Percentiles rank a stretch among this genome's conserved stretches.
Conservation (phyloP, 2,888 invertebrate species). For the Archips crataeganus region DNA sequence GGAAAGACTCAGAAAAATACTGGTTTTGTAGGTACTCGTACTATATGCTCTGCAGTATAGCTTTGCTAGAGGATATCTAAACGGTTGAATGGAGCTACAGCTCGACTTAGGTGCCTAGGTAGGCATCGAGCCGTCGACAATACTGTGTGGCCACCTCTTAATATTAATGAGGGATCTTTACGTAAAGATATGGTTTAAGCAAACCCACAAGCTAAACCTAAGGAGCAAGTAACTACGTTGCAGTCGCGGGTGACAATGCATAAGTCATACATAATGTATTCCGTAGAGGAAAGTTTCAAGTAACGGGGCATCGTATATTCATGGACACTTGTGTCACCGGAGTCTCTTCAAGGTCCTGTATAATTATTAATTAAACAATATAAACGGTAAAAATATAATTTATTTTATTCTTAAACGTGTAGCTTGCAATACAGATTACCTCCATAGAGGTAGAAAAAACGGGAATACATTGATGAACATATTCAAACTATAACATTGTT, state of each 20-base stretch:
- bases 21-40: too few relatives aligned
- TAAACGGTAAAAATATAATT: constrained; percentile 11
- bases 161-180: too few relatives aligned
- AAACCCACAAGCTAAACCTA: constrained; percentile 2
- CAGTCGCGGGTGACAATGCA: constrained; percentile 61
- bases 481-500: not conserved
- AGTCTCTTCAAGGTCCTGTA: constrained; percentile 26
- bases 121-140: too few relatives aligned
- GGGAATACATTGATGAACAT: too few relatives aligned
- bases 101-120: too few relatives aligned
- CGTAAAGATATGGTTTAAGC: not conserved
- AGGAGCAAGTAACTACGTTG: constrained; percentile 2
- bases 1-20: too few relatives aligned
- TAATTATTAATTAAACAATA: constrained; percentile 4
- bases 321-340: constrained; percentile 12
- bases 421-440: not conserved
- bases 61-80: too few relatives aligned
- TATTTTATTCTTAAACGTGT: constrained; percentile 13
- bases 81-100: too few relatives aligned
- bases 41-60: too few relatives aligned
- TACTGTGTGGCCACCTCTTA: too few relatives aligned
- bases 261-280: constrained; percentile 51
- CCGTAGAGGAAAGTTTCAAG: constrained; percentile 29
- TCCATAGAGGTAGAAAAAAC: too few relatives aligned
- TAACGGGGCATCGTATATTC: constrained; percentile 24